Conservation (phyloP, 2,113 vertebrate species). For the Ranitomeya variabilis region DNA sequence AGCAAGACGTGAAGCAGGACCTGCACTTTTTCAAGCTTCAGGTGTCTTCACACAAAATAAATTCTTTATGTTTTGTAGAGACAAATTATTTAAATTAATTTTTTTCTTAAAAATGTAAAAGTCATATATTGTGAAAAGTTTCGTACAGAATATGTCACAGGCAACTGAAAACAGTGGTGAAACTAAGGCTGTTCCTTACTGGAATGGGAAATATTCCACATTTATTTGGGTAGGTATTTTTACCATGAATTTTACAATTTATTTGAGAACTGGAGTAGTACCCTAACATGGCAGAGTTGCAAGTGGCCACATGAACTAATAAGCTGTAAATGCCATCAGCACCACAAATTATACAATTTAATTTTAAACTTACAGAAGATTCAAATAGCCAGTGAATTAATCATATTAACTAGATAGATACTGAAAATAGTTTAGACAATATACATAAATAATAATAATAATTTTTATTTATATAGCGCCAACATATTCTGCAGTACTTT, state of each 20-base stretch:
- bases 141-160: neutral
- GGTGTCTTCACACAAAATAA: constrained; percentile 37
- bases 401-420: neutral
- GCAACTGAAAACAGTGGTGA: neutral
- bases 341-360: neutral
- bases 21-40: constrained; percentile 17
- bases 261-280: neutral
- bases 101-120: neutral
- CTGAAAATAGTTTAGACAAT: too few species aligned
- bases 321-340: too few species aligned
- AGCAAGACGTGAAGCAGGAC: constrained; percentile 51
- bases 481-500: too few species aligned
- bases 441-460: too few species aligned
- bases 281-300: too few species aligned
- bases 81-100: constrained; percentile 39
- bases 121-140: neutral
- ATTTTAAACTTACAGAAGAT: neutral
- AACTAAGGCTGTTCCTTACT: neutral
- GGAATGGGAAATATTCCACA: too few species aligned
- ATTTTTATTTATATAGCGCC: too few species aligned
- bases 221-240: neutral
- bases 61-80: constrained; percentile 25
- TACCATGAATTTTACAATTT: neutral
- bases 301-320: too few species aligned
- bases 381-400: too few species aligned